These are phyloP conservation scores for Caranx ignobilis DNA, from an alignment of 2,113 vertebrate genomes.

Conservation along the genomic window DNA sequence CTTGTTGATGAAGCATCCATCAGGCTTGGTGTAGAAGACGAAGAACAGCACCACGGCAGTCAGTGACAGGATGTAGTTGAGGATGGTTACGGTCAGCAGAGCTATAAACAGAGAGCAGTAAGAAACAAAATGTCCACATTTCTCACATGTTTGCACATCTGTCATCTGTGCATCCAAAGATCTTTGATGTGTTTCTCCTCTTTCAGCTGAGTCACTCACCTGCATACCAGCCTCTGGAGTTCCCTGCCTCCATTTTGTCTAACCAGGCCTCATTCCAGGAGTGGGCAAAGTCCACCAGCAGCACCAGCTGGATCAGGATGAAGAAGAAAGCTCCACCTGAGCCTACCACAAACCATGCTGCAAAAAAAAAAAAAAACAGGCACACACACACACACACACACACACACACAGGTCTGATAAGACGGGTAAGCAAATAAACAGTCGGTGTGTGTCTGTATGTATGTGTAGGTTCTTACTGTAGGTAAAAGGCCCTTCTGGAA, in stretches of 20 bases:
- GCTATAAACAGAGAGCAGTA: constrained; percentile 76
- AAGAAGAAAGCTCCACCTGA: constrained; percentile 86
- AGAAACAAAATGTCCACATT: background rate
- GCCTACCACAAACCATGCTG: constrained; percentile 92
- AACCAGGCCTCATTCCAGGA: constrained; percentile 93
- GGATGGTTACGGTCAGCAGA: constrained; percentile 84
- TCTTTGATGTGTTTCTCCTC: background rate
- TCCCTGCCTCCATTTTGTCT: constrained; percentile 89
- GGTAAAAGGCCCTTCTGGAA: constrained; percentile 91
- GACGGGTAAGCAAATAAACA: no score
- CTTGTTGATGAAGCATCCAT: constrained; percentile 90
- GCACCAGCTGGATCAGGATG: constrained; percentile 93
- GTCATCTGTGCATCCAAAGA: background rate
- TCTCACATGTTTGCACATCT: background rate
- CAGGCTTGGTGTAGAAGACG: constrained; percentile 88
- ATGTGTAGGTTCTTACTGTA: constrained; percentile 82
- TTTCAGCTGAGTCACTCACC: constrained; percentile 81
- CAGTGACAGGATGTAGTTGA: constrained; percentile 87
- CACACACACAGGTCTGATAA: background rate
- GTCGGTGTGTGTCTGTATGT: no score
- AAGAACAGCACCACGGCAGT: constrained; percentile 83
- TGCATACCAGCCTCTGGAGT: constrained; percentile 89
- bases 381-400: constrained; percentile 2
- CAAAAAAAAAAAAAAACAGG: constrained; percentile 22
- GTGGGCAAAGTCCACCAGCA: constrained; percentile 93